Conservation (phyloP, 2,113 vertebrate genomes). For the Spea multiplicata region DNA sequence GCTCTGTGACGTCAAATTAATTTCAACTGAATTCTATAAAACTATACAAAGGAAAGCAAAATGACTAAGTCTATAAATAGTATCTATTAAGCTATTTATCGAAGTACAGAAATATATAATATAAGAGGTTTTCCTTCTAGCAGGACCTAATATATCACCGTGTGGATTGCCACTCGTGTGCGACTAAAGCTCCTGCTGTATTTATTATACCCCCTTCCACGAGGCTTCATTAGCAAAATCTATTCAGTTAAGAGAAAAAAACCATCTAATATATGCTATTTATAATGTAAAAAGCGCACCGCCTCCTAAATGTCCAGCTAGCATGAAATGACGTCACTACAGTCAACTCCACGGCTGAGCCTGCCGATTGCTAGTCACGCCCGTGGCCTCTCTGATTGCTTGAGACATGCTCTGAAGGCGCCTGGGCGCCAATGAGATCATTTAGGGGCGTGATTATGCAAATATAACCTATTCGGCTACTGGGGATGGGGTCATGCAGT, state of each 20-base stretch:
- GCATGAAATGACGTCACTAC: conserved; percentile 10
- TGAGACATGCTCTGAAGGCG: conserved; percentile 10
- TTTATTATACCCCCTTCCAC: conserved; percentile 41
- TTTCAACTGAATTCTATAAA: not conserved
- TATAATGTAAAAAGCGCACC: conserved; percentile 10
- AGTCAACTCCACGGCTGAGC: not conserved
- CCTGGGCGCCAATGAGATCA: not conserved
- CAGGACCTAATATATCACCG: conserved; percentile 8
- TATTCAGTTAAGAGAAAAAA: not conserved
- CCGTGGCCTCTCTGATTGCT: not conserved
- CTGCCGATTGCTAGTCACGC: not conserved
- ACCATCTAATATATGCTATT: not conserved
- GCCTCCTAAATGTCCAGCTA: not conserved
- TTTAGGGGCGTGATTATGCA: not conserved
- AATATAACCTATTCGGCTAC: not conserved
- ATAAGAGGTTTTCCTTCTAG: not conserved
- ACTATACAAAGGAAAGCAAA: not conserved
- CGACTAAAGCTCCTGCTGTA: conserved; percentile 40
- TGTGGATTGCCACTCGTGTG: conserved; percentile 43
- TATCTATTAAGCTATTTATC: too few relatives aligned
- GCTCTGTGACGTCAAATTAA: conserved; percentile 3
- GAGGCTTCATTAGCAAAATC: conserved; percentile 28
- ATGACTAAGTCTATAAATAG: too few relatives aligned
- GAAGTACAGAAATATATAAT: too few relatives aligned
- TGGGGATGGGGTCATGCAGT: not conserved